These are phyloP conservation scores for Cariama cristata DNA, from an alignment of 2,113 vertebrate species.

Conservation along the genomic window DNA sequence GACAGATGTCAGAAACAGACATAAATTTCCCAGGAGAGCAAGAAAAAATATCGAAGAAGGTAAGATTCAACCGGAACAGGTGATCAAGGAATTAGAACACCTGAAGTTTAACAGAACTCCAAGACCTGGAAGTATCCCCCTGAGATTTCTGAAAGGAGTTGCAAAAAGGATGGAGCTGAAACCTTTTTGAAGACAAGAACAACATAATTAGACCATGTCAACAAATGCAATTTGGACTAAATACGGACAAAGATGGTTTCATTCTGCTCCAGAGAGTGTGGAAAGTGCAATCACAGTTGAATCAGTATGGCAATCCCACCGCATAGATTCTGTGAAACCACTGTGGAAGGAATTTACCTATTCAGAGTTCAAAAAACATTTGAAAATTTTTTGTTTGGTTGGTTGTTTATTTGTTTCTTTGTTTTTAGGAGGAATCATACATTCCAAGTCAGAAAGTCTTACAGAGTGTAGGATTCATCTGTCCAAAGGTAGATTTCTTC, in stretches of 20 bases:
- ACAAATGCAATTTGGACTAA: conserved; percentile 15
- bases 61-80: conserved; percentile 47
- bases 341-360: neutral
- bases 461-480: neutral
- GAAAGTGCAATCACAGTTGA: conserved; percentile 31
- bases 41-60: conserved; percentile 38
- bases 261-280: conserved; percentile 1
- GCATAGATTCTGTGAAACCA: neutral
- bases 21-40: conserved; percentile 70
- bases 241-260: conserved; percentile 22
- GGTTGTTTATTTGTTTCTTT: neutral
- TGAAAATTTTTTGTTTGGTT: neutral
- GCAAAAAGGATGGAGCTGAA: neutral
- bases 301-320: neutral
- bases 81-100: conserved; percentile 69
- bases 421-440: neutral
- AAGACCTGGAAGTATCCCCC: conserved; percentile 22
- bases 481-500: neutral
- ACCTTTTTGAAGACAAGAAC: conserved; percentile 13
- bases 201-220: conserved; percentile 15
- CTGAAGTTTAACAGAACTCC: conserved; percentile 57
- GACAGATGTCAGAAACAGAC: conserved; percentile 73
- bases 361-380: neutral
- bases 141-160: conserved; percentile 31
- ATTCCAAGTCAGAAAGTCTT: neutral